Evolutionary conservation across 2,888 invertebrate genomes (phyloP), one percentile per base, ranked within the genome.

Genomic region (Crematogaster levior): DNA sequence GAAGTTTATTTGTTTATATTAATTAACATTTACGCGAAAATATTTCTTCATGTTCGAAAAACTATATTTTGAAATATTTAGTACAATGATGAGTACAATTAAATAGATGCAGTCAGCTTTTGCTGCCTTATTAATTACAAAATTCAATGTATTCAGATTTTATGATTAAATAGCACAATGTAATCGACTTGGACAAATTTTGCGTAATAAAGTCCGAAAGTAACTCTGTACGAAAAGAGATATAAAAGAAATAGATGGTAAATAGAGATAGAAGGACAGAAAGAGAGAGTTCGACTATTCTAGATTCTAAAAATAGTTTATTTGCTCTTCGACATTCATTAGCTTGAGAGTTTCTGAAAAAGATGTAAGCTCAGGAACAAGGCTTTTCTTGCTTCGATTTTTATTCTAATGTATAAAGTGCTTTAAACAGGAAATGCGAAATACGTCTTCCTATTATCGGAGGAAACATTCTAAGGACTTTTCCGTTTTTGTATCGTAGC

Each of bases 401-500:
- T 77, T 12, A 9, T n/a, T 37, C 15, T 21, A 40, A 72, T 56
- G 34, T 6, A 56, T 48, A 80, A 73, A 80, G n/a, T 60, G n/a
- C 73, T 58, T 80, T 73, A 73, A 73, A 60, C 24, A 24, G 58
- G 56, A 82, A 43, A 61, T 37, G 61, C 74, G 56, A 48, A 37
- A 27, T 65, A 68, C 37, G 51, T 58, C n/a, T 61, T 21, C 30
- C 56, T 65, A 58, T 79, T 83, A 83, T 80, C 61, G 53, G 34
- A 80, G 37, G 34, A 30, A 63, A 70, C 53, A 80, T 61, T 80
- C 80, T 43, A 51, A 70, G 27, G 46, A 65, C 6, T 53, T 70
- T n/a, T 18, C 43, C 63, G 24, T 6, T 65, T 79, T 70, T 65
- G 43, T 60, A 53, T 61, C 48, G 43, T 46, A 43, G 63, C 79